Conservation (phyloP, 2,797 vertebrate genomes). For the Enteromius fasciolatus region DNA sequence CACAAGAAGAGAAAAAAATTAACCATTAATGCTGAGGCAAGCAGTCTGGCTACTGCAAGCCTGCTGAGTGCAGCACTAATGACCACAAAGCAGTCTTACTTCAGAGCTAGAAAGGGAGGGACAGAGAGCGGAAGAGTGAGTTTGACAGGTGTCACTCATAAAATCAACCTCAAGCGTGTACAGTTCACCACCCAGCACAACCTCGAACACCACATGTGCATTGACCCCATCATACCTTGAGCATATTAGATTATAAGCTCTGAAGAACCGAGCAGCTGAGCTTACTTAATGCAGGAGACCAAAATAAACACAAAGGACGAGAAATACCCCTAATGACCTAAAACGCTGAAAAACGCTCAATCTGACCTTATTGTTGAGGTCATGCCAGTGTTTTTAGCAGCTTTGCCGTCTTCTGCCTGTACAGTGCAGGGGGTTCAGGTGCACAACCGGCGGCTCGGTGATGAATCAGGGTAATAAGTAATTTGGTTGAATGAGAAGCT, state of each 20-base stretch:
- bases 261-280: constrained; percentile 15
- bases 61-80: constrained; percentile 81
- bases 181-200: constrained; percentile 34
- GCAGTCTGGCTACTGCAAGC: constrained; percentile 75
- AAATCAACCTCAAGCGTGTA: constrained; percentile 46
- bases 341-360: constrained; percentile 60
- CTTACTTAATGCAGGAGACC: constrained; percentile 15
- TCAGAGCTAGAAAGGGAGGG: constrained; percentile 58
- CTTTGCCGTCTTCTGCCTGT: constrained; percentile 60
- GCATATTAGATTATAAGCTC: constrained; percentile 19
- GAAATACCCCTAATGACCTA: constrained; percentile 63
- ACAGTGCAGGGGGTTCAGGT: constrained; percentile 61
- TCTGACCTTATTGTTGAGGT: constrained; percentile 69
- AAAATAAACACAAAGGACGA: constrained; percentile 9
- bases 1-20: constrained; percentile 47
- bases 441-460: constrained; percentile 58
- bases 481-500: constrained; percentile 70
- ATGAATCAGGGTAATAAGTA: constrained; percentile 72
- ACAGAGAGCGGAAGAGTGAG: constrained; percentile 53
- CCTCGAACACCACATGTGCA: constrained; percentile 8
- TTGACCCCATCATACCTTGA: constrained; percentile 47
- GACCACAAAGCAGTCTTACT: constrained; percentile 72
- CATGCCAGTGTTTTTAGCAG: constrained; percentile 69
- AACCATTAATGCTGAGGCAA: constrained; percentile 78
- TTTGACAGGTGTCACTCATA: constrained; percentile 71